Percentiles rank a stretch among this genome's conserved stretches.
Conservation (phyloP, 23 tunicate species). For the Phallusia fumigata region DNA sequence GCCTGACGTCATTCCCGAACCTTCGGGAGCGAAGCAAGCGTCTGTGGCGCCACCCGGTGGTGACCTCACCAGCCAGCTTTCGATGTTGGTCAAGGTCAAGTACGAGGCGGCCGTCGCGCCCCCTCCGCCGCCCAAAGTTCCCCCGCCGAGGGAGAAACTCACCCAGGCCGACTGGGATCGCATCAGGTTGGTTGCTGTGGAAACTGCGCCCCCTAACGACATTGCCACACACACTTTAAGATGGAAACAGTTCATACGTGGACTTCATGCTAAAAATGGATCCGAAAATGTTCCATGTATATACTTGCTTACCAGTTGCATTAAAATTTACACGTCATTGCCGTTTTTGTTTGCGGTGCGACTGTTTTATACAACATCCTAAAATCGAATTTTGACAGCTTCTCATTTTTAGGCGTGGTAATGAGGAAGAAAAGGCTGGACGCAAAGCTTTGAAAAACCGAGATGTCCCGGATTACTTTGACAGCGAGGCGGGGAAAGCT, state of each 20-base stretch:
- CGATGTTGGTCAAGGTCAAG: conserved; percentile 47
- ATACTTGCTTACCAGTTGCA: no score
- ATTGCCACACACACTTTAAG: no score
- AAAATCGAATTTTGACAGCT: neutral
- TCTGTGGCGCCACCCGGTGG: neutral
- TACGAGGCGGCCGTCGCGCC: conserved; percentile 83
- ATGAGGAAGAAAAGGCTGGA: conserved; percentile 50
- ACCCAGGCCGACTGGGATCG: conserved; percentile 81
- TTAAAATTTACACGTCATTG: no score
- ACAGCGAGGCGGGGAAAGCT: conserved; percentile 67
- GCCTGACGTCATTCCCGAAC: conserved; percentile 26
- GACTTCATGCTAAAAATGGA: no score
- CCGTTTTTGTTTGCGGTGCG: no score
- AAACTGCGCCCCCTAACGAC: no score
- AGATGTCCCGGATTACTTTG: conserved; percentile 80
- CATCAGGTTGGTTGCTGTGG: conserved; percentile 28
- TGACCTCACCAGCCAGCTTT: conserved; percentile 46
- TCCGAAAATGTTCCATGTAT: no score
- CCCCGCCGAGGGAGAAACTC: conserved; percentile 74
- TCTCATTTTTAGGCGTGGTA: conserved; percentile 36
- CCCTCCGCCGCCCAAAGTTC: conserved; percentile 55
- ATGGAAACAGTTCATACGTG: no score
- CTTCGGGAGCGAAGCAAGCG: conserved; percentile 9
- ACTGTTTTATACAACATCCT: no score
- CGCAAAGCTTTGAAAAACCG: conserved; percentile 54